Conservation (phyloP, 2,797 vertebrate genomes). For the Acropternis orthonyx region DNA sequence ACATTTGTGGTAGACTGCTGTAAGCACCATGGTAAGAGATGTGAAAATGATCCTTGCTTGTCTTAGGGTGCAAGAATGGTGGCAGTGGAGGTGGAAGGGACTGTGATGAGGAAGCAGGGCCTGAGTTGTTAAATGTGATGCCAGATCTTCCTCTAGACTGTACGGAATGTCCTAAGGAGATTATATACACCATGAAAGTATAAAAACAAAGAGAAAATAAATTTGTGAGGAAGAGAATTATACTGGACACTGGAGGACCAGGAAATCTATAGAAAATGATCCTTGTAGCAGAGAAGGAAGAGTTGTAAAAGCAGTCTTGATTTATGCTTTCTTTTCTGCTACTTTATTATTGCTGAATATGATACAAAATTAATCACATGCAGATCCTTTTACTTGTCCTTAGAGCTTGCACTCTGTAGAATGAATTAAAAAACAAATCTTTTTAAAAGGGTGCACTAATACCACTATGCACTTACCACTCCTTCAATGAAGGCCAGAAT, state of each 20-base stretch:
- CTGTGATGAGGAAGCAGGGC: not conserved
- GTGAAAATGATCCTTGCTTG: not conserved
- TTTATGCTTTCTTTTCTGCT: not conserved
- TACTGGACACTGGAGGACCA: not conserved
- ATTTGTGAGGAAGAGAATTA: not conserved
- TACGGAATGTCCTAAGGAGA: not conserved
- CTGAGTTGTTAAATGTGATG: not conserved
- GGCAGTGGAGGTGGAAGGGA: not conserved
- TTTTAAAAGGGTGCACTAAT: not conserved
- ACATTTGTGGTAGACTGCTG: not conserved
- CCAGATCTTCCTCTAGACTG: not conserved
- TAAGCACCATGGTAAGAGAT: not conserved
- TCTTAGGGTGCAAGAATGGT: rapidly evolving
- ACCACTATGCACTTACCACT: not conserved
- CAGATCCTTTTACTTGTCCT: not conserved
- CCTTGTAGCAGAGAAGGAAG: not conserved
- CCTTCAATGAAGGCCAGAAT: not conserved
- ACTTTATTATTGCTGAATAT: not conserved
- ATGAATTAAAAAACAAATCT: not conserved
- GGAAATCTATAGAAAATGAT: not conserved
- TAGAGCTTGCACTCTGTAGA: not conserved
- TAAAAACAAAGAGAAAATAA: not conserved
- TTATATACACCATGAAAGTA: not conserved
- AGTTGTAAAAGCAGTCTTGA: not conserved
- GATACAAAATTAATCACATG: not conserved